Evolutionary conservation across 1,140 invertebrate species (phyloP), one percentile per base, ranked within the genome.

Genomic region (Triops longicaudatus): DNA sequence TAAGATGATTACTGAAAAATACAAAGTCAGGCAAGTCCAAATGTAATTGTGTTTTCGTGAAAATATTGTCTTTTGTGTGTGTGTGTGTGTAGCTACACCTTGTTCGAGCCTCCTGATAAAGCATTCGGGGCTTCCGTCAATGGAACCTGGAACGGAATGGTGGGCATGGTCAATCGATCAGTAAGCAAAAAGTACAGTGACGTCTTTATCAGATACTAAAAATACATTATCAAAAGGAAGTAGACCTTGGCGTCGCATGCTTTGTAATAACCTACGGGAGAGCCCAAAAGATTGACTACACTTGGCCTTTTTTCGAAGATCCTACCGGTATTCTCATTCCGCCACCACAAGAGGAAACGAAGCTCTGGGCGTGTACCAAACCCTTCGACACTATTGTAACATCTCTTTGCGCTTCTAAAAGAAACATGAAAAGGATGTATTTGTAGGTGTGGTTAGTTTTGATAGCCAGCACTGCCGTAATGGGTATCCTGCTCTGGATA

Each of bases 111-210:
- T 22, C 42, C 74, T 26, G 74, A 75, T 75, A 63, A 63, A 27
- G 43, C 43, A 28, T 75, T 75, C 17, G 74, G 74, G 11, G 74
- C 74, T 22, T 75, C 63, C 1, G 43, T 50, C 17, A 75, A 75
- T 28, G 74, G 22, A 28, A 75, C 22, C 17, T 75, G 74, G 74
- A 75, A 75, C 43, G 74, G 74, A 17, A 75, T 75, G 74, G 74
- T 75, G 26, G 74, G 37, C 7, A 75, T 75, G 74, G 12, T 63
- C 17, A 42, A 50, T 22, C 43, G 42, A 26, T 42, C 41, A 10
- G 74, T 75, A 63, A 75, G 74, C 11, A 12, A 74, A 50, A 10
- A 26, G 12, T 27, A 42, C 0, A 26, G 1, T 17, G 3, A 5
- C n/a, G n/a, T 63, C 7, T 28, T 26, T 22, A 50, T 44, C 14